phyloP scores from a whole-genome alignment of 2,888 invertebrate genomes.

The Mycalesis mineus region DNA sequence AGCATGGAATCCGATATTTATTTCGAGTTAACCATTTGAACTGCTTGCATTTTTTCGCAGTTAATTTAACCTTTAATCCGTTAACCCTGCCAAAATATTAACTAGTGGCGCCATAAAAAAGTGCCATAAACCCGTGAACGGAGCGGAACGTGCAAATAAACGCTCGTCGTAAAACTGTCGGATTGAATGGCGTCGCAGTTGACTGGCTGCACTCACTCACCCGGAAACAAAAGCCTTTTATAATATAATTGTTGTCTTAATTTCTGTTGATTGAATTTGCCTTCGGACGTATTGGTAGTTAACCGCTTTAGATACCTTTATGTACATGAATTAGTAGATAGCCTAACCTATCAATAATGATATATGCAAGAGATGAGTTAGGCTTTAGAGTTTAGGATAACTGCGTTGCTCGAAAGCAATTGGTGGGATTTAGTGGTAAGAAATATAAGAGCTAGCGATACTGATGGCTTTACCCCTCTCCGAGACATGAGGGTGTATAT shows the following conservation, averaged over 20 bases:
- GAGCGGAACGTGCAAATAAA: constrained; percentile 62
- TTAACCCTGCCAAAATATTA: constrained; percentile 64
- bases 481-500: too few species aligned
- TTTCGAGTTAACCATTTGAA: neutral
- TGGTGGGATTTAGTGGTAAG: too few species aligned
- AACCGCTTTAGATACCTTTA: neutral
- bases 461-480: too few species aligned
- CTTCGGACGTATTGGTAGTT: neutral
- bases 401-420: too few species aligned
- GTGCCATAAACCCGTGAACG: constrained; percentile 63
- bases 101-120: constrained; percentile 67
- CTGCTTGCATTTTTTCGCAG: constrained; percentile 28
- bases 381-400: too few species aligned
- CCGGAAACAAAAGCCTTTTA: constrained; percentile 21
- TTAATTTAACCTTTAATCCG: constrained; percentile 53
- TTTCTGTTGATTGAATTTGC: constrained; percentile 7
- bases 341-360: too few species aligned
- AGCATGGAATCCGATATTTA: neutral
- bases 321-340: neutral
- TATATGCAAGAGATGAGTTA: too few species aligned
- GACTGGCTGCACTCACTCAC: constrained; percentile 42
- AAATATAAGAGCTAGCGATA: too few species aligned
- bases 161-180: constrained; percentile 66
- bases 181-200: constrained; percentile 48
- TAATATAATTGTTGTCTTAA: constrained; percentile 22